Evolutionary conservation across 2,113 vertebrate species (phyloP).

Genomic region (Australoheros scitulus): DNA sequence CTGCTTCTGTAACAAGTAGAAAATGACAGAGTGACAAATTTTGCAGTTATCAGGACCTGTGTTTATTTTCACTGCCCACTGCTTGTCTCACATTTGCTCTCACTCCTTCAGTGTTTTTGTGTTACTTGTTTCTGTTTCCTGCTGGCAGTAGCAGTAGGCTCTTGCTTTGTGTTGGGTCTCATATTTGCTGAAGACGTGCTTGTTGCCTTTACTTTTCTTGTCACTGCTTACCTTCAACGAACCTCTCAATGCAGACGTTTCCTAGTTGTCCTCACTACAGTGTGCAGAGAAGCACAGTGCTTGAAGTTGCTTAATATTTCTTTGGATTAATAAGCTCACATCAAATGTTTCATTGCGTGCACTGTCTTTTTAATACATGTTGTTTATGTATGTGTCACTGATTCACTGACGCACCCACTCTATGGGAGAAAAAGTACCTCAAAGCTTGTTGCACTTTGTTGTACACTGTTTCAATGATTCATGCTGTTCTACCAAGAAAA

Average conservation of each 20-base stretch:
- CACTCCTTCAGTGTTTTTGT: neutral
- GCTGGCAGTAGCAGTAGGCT: fast-evolving
- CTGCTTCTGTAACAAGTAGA: neutral
- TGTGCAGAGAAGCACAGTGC: neutral
- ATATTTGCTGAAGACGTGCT: neutral
- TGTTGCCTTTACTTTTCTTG: neutral
- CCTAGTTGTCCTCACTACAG: neutral
- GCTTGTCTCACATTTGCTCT: neutral
- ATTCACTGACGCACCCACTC: neutral
- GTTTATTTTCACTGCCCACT: neutral
- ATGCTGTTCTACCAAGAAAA: too few species aligned
- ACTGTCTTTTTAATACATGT: neutral
- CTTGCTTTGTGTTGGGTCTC: neutral
- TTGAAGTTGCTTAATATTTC: neutral
- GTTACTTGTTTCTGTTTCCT: neutral
- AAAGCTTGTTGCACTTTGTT: neutral
- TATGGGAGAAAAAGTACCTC: neutral
- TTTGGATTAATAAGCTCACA: neutral
- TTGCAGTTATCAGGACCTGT: neutral
- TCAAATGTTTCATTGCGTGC: neutral
- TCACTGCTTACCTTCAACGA: neutral
- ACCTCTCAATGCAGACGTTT: neutral
- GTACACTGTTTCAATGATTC: too few species aligned
- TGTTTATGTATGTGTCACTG: neutral
- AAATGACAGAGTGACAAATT: neutral